Evolutionary conservation across 1,140 invertebrate genomes (phyloP), one percentile per base, ranked within the genome.

Genomic region (Amyelois transitella): DNA sequence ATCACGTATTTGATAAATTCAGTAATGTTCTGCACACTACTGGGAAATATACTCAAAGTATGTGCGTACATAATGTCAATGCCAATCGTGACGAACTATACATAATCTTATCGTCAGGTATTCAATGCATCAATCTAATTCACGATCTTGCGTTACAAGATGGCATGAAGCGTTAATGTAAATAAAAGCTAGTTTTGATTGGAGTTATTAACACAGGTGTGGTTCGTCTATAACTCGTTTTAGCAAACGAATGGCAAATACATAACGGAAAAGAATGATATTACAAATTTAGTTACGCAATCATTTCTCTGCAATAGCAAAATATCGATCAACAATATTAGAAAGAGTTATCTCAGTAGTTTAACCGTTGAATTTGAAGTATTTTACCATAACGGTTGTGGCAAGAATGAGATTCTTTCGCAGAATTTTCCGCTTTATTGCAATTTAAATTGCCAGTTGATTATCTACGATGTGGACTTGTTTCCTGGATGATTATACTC

Each of bases 51-150:
- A 38, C 12, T 28, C 25, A 14, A 38, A 38, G n/a, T 1, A 38
- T 14, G 10, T 32, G 12, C 2, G 32, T 38, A 20, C 20, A 53
- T 58, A 55, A 45, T 58, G 52, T 62, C 55, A 62, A 58, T 58
- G 61, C 54, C 52, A 38, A 44, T 58, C 32, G 32, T 38, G 12
- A 38, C 32, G 32, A 38, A 28, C n/a, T 14, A 14, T 38, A 38
- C 32, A 14, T 38, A 38, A 38, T 38, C 32, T 38, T 38, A 38
- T 38, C 32, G 12, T 38, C n/a, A 38, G 12, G 32, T 38, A 38
- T 38, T 38, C 32, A 14, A 38, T 38, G n/a, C 32, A 38, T 38
- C 32, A 38, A 38, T 38, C 32, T n/a, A 38, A 38, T 38, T 14
- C 8, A 38, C n/a, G n/a, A n/a, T 38, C 1, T 14, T 38, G n/a